Conservation (phyloP, 2,888 invertebrate species). For the Agrochola litura region DNA sequence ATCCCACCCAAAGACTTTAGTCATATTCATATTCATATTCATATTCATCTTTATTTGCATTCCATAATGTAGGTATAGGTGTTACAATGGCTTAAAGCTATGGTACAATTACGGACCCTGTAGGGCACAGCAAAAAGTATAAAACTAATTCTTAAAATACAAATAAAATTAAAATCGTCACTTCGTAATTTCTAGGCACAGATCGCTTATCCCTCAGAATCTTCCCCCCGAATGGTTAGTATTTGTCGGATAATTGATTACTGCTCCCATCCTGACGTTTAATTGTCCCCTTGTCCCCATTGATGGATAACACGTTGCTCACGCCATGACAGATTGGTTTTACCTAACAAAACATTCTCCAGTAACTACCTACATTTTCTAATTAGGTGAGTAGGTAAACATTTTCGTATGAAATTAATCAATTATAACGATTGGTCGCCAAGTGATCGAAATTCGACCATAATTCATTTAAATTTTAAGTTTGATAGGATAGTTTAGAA, state of each 20-base stretch:
- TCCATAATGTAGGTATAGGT: too few species aligned
- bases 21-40: too few species aligned
- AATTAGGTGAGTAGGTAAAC: slow-evolving; percentile 21
- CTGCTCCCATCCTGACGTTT: slow-evolving; percentile 43
- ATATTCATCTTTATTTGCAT: too few species aligned
- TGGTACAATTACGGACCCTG: too few species aligned
- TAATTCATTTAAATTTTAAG: too few species aligned
- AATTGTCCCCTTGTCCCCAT: slow-evolving; percentile 55
- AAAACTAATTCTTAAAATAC: too few species aligned
- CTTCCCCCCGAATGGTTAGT: slow-evolving; percentile 33
- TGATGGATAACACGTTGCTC: slow-evolving; percentile 66
- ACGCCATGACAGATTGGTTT: slow-evolving; percentile 55
- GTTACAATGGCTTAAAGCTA: too few species aligned
- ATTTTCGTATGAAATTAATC: slow-evolving; percentile 14
- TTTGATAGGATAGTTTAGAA: too few species aligned
- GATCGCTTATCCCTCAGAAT: slow-evolving; percentile 40
- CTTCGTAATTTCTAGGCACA: slow-evolving; percentile 2
- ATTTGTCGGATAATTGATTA: slow-evolving; percentile 65
- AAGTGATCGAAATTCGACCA: too few species aligned
- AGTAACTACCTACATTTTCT: background rate
- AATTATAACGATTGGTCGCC: background rate
- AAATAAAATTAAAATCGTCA: too few species aligned
- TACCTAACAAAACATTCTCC: slow-evolving; percentile 48
- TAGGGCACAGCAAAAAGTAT: too few species aligned
- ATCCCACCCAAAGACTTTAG: background rate